Evolutionary conservation across 2,113 vertebrate species (phyloP).

Genomic region (Centropus bengalensis): DNA sequence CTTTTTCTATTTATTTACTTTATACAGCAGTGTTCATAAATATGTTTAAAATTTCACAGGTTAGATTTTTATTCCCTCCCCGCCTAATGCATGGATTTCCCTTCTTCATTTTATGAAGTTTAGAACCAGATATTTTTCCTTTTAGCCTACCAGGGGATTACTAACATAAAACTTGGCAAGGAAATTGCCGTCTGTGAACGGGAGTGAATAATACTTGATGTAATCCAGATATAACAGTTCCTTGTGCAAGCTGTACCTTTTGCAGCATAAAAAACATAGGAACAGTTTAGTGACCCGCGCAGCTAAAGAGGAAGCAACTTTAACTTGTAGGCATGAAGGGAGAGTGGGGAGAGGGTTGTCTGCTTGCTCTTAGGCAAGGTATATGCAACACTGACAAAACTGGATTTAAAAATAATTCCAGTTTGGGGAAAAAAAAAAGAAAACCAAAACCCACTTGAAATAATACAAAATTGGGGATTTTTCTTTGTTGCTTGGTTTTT

Average conservation of each 20-base stretch:
- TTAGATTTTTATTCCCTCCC: background rate
- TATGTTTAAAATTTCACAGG: background rate
- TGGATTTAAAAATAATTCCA: slow-evolving; percentile 31
- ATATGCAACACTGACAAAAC: slow-evolving; percentile 37
- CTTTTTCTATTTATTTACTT: background rate
- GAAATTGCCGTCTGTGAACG: slow-evolving; percentile 51
- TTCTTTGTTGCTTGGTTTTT: background rate
- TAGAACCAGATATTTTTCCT: slow-evolving; percentile 51
- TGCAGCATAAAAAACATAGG: background rate
- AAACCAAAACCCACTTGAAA: slow-evolving; percentile 16
- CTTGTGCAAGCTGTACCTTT: background rate
- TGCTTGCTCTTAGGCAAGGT: background rate
- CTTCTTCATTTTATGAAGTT: slow-evolving; percentile 51
- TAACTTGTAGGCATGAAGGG: background rate
- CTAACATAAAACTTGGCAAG: slow-evolving; percentile 67
- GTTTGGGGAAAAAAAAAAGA: background rate
- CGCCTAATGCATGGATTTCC: background rate
- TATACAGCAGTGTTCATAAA: background rate
- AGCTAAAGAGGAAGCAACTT: slow-evolving; percentile 4
- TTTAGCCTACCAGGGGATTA: slow-evolving; percentile 66
- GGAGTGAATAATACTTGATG: slow-evolving; percentile 54
- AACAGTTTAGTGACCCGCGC: background rate
- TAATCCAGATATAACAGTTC: slow-evolving; percentile 56
- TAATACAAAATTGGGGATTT: background rate
- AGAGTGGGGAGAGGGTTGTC: no score